phyloP scores from a whole-genome alignment of 1,140 invertebrate genomes.

The Drosophila gunungcola region DNA sequence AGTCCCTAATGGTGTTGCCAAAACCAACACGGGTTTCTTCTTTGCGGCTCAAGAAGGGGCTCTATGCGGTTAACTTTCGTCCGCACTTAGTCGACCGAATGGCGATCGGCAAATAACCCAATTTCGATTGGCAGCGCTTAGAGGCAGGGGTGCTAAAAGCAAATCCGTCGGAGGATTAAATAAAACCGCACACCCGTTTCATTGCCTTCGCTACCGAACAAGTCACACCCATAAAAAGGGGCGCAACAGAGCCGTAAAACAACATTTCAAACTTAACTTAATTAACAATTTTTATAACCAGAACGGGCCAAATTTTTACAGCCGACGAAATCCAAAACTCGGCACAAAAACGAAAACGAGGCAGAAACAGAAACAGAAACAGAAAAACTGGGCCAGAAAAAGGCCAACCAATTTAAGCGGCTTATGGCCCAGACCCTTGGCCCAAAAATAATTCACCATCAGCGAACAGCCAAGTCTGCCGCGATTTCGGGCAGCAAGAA shows the following conservation, averaged over 20 bases:
- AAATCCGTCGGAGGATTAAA: slow-evolving; percentile 28
- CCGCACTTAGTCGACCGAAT: background rate
- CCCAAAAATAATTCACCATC: slow-evolving; percentile 1
- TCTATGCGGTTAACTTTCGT: background rate
- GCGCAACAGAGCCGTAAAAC: slow-evolving; percentile 59
- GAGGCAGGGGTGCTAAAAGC: background rate
- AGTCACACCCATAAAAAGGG: slow-evolving; percentile 40
- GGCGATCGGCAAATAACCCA: background rate
- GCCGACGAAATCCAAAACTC: slow-evolving; percentile 42
- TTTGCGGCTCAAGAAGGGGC: slow-evolving; percentile 1
- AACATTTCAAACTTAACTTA: slow-evolving; percentile 70
- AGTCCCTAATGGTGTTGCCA: slow-evolving; percentile 62
- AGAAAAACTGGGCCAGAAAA: slow-evolving; percentile 29
- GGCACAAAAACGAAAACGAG: slow-evolving; percentile 27
- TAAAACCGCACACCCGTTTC: slow-evolving; percentile 29
- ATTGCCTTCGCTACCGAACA: slow-evolving; percentile 36
- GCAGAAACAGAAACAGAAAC: slow-evolving; percentile 33
- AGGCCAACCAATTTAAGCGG: slow-evolving; percentile 63
- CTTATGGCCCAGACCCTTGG: slow-evolving; percentile 38
- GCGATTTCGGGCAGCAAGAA: slow-evolving; percentile 31
- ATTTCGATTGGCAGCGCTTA: slow-evolving; percentile 8
- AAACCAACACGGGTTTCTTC: slow-evolving; percentile 17
- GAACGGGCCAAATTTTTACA: slow-evolving; percentile 41
- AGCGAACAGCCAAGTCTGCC: slow-evolving; percentile 8
- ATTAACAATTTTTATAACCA: slow-evolving; percentile 73